Conservation (phyloP, 2,113 vertebrate species). For the Thymallus thymallus region DNA sequence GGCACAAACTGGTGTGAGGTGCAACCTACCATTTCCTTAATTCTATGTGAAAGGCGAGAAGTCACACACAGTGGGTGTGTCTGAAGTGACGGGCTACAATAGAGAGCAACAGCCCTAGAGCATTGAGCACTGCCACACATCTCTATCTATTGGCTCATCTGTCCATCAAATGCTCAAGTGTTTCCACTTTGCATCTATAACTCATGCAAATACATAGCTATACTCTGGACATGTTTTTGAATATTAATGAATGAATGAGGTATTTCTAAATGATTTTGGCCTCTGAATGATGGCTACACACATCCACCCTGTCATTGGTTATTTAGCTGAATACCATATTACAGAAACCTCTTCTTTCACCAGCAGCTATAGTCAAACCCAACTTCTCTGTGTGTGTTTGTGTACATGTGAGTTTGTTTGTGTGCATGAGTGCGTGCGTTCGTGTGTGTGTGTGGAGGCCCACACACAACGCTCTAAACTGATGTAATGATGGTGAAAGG, state of each 20-base stretch:
- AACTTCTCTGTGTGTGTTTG: neutral
- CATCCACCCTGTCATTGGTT: neutral
- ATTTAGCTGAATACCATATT: neutral
- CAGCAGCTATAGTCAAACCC: neutral
- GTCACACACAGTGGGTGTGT: neutral
- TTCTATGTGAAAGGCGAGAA: neutral
- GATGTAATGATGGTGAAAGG: constrained; percentile 80
- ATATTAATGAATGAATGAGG: too few species aligned
- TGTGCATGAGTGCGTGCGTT: too few species aligned
- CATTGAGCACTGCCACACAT: neutral
- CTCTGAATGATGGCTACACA: too few species aligned
- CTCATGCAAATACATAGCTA: too few species aligned
- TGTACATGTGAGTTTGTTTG: too few species aligned
- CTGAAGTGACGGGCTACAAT: constrained; percentile 1
- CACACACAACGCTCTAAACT: constrained; percentile 75
- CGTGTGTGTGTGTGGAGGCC: constrained; percentile 72
- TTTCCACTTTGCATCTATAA: neutral
- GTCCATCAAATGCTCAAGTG: neutral
- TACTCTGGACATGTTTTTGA: too few species aligned
- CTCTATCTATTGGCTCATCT: neutral
- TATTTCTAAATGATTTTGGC: too few species aligned
- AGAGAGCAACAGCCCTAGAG: neutral
- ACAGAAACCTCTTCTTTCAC: neutral
- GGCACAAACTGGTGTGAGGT: too few species aligned
- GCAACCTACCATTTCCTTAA: neutral